Base-by-base conservation (phyloP, 2,113 vertebrate species). In the Brachypteracias leptosomus region DNA sequence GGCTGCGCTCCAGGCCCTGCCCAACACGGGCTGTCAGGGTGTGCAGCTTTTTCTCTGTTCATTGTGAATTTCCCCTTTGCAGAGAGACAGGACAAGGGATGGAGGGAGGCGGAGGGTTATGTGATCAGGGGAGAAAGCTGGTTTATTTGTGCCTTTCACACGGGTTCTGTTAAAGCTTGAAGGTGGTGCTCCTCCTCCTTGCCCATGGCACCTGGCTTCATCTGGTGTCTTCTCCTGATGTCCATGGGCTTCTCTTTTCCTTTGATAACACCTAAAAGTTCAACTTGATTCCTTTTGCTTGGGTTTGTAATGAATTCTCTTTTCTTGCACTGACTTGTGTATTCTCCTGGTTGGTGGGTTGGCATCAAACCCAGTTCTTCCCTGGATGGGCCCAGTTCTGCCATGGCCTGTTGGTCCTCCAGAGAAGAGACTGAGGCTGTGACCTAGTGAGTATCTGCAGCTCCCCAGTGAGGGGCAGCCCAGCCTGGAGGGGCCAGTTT, bases 41-140 rank as follows among this genome's bases (percentile, higher is more conserved):
- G 31, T 1, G 1, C 44, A 17, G 36, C 6, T 40, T 65, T 77
- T 28, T 62, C 28, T 28, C 21, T 73, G n/a, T 66, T 85, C n/a
- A 44, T 51, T 63, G 57, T 36, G 36, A 58, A 28, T 90, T 88
- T 82, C 24, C 63, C 54, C 61, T 78, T 40, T 25, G 28, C 4
- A 21, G 18, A 71, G 42, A 49, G 22, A 46, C 0, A 0, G 18
- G 59, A 46, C 1, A 14, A 65, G 63, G 42, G 33, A 12, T 55
- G 3, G 5, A 31, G 68, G 31, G 79, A 54, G 58, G 16, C 40
- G 36, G 61, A 19, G 13, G 46, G 25, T 46, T 58, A 65, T 8
- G 29, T 74, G 40, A 55, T 85, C 70, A 55, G 33, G 61, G 8
- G 33, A n/a, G n/a, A 51, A 51, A 28, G 14, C 4, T 10, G 36